phyloP scores from a whole-genome alignment of 2,113 vertebrate species.

The Scytalopus superciliaris region DNA sequence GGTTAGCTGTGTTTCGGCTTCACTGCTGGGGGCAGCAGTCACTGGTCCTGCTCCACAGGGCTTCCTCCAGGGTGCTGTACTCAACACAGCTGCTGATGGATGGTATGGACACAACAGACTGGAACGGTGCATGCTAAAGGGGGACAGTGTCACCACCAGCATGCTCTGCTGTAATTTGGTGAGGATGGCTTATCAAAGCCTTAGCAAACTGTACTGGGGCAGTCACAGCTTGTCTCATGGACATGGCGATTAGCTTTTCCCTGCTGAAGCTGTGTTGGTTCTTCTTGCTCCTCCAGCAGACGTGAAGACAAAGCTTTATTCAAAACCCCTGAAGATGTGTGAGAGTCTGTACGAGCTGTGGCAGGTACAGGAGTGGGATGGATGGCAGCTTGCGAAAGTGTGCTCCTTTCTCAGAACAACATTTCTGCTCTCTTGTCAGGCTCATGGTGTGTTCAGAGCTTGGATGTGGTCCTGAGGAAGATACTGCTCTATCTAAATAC shows the following conservation, averaged over 20 bases:
- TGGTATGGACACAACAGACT: fast-evolving
- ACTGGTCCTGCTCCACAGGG: neutral
- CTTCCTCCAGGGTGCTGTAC: neutral
- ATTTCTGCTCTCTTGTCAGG: neutral
- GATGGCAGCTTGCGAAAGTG: neutral
- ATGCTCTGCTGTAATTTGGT: neutral
- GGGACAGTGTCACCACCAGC: neutral
- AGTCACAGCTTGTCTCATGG: neutral
- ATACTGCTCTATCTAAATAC: neutral
- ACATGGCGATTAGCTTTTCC: neutral
- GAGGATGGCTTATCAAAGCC: neutral
- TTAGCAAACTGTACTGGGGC: neutral
- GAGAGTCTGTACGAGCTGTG: fast-evolving
- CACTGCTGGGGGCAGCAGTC: neutral
- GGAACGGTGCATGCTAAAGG: fast-evolving
- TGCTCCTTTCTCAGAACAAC: neutral
- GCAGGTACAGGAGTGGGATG: neutral
- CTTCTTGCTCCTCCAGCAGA: neutral
- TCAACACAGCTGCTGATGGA: neutral
- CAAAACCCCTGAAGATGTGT: neutral
- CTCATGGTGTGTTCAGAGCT: neutral
- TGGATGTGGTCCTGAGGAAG: neutral
- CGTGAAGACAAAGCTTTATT: neutral
- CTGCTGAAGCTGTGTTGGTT: fast-evolving
- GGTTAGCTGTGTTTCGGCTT: neutral